These are phyloP conservation scores for Ornithorhynchus anatinus DNA, from an alignment of 2,113 vertebrate genomes.

Conservation along the genomic window DNA sequence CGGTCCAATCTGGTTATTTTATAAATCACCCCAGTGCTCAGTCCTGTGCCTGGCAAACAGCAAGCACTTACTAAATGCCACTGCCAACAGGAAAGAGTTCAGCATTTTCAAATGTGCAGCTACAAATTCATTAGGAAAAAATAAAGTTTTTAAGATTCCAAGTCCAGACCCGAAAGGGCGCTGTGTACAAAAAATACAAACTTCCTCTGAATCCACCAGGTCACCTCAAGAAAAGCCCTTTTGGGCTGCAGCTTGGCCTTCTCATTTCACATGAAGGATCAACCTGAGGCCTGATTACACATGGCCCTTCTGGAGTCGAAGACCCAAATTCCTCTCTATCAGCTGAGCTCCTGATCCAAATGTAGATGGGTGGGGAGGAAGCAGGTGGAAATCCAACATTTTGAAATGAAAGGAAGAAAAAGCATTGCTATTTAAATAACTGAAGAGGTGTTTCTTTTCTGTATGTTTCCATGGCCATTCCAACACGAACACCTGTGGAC, in stretches of 20 bases:
- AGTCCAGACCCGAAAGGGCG: slow-evolving; percentile 36
- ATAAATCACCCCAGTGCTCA: too few relatives aligned
- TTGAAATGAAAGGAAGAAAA: slow-evolving; percentile 1
- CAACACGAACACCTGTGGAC: slow-evolving; percentile 12
- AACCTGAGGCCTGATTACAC: neutral
- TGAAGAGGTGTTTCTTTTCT: slow-evolving; percentile 27
- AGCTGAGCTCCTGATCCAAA: too few relatives aligned
- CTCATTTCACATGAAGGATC: slow-evolving; percentile 9
- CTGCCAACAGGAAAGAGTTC: slow-evolving; percentile 25
- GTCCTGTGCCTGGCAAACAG: too few relatives aligned
- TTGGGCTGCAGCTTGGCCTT: slow-evolving; percentile 16
- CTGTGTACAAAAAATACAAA: slow-evolving; percentile 26
- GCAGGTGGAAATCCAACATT: slow-evolving; percentile 8
- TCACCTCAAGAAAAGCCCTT: slow-evolving; percentile 40
- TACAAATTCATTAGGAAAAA: slow-evolving; percentile 32
- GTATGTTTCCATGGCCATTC: slow-evolving; percentile 44
- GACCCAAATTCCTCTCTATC: neutral
- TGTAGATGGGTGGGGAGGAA: too few relatives aligned
- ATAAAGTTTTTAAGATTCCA: slow-evolving; percentile 18
- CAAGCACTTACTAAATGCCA: too few relatives aligned
- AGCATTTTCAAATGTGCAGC: slow-evolving; percentile 42
- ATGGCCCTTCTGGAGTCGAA: neutral
- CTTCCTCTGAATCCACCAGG: slow-evolving; percentile 9
- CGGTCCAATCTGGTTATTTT: too few relatives aligned
- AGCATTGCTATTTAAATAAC: slow-evolving; percentile 29